A percentile compares a stretch with the other conserved stretches of the same genome.
phyloP scores from a whole-genome alignment of 30 jellyfish, hydroid and myxozoan species.

The Aurelia sp. region DNA sequence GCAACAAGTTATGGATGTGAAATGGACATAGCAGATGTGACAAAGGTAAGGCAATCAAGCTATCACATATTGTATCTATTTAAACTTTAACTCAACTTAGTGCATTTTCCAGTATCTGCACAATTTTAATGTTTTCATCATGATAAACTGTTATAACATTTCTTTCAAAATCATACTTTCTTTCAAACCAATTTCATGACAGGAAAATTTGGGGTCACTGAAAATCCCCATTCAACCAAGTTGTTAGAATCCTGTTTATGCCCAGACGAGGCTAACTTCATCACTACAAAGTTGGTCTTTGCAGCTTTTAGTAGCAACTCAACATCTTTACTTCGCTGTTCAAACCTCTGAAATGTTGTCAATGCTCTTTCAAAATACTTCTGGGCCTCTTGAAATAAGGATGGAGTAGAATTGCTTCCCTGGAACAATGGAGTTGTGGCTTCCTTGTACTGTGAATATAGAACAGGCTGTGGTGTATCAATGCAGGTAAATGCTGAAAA shows the following conservation, averaged over 20 bases:
- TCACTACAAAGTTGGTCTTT: slow-evolving; percentile 83
- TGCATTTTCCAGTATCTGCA: no score
- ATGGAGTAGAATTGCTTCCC: slow-evolving; percentile 36
- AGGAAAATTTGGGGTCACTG: slow-evolving; percentile 54
- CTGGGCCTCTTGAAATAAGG: slow-evolving; percentile 71
- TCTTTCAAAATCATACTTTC: no score
- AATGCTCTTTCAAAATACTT: slow-evolving; percentile 81
- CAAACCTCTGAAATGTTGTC: slow-evolving; percentile 73
- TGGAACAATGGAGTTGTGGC: slow-evolving; percentile 47
- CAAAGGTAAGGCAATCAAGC: no score
- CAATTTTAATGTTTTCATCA: no score
- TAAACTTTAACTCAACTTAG: no score
- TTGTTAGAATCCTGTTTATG: slow-evolving; percentile 80
- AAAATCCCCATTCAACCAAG: slow-evolving; percentile 58
- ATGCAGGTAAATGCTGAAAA: slow-evolving; percentile 77
- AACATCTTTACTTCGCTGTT: slow-evolving; percentile 45
- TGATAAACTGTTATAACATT: no score
- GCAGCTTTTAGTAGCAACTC: slow-evolving; percentile 81
- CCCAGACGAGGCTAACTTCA: slow-evolving; percentile 89
- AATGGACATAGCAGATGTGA: no score
- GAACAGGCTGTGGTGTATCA: slow-evolving; percentile 91
- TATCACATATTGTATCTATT: no score
- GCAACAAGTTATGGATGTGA: no score
- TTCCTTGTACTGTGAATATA: slow-evolving; percentile 74
- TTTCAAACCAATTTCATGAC: slow-evolving; percentile 38